Evolutionary conservation across 30 jellyfish, hydroid and myxozoan species (phyloP).

Genomic region (Turritopsis dohrnii): DNA sequence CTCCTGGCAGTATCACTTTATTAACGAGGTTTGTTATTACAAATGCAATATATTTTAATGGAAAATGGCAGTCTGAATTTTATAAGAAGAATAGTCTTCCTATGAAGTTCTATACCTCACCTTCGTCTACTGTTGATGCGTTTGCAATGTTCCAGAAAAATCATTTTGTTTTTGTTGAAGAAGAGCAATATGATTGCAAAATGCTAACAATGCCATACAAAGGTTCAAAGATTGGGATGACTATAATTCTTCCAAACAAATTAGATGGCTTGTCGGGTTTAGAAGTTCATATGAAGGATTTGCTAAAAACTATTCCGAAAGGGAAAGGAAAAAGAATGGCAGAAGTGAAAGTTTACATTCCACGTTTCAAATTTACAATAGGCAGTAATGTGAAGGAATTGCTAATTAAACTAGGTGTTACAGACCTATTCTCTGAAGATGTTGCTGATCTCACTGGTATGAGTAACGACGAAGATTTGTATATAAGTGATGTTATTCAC

Average conservation of each 20-base stretch:
- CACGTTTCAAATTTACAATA: slow-evolving; percentile 57
- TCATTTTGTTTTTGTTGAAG: slow-evolving; percentile 21
- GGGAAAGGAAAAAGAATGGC: not conserved
- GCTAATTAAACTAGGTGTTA: slow-evolving; percentile 44
- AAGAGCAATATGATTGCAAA: slow-evolving; percentile 11
- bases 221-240: slow-evolving; percentile 55
- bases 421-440: slow-evolving; percentile 50
- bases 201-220: slow-evolving; percentile 61
- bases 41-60: slow-evolving; percentile 80
- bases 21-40: slow-evolving; percentile 66
- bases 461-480: slow-evolving; percentile 41
- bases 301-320: not conserved
- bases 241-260: slow-evolving; percentile 59
- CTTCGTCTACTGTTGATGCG: slow-evolving; percentile 21
- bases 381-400: slow-evolving; percentile 22
- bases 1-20: slow-evolving; percentile 30
- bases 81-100: slow-evolving; percentile 18
- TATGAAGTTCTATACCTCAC: slow-evolving; percentile 26
- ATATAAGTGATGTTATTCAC: slow-evolving; percentile 59
- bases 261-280: slow-evolving; percentile 30
- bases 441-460: slow-evolving; percentile 80
- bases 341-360: slow-evolving; percentile 39
- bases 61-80: slow-evolving; percentile 60
- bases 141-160: slow-evolving; percentile 49
- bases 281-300: slow-evolving; percentile 6